phyloP scores from a whole-genome alignment of 1,140 invertebrate species.

The Reticulitermes speratus region DNA sequence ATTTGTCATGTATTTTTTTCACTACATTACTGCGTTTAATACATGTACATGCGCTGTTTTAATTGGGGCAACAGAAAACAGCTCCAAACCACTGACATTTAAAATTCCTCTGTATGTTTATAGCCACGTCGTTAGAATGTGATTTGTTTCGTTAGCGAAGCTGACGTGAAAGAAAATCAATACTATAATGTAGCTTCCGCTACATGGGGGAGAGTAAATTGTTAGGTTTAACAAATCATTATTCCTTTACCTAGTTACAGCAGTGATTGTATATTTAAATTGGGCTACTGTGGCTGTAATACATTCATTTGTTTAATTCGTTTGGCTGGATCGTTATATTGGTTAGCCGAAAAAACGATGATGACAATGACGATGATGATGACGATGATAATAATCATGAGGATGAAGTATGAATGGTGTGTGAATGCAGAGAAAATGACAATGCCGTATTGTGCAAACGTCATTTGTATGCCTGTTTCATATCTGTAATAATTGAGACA shows the following conservation, averaged over 20 bases:
- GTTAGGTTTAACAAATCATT: background rate
- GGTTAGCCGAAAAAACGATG: background rate
- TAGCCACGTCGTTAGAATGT: background rate
- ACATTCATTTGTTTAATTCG: background rate
- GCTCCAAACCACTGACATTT: background rate
- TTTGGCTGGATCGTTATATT: background rate
- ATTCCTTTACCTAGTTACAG: background rate
- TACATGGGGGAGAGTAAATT: background rate
- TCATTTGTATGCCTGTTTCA: too few relatives aligned
- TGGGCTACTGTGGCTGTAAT: background rate
- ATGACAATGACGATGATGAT: background rate
- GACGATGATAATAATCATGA: background rate
- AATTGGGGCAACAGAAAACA: background rate
- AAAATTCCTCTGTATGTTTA: too few relatives aligned
- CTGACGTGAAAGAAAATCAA: background rate
- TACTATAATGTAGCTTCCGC: background rate
- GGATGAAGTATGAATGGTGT: too few relatives aligned
- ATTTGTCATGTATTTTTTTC: too few relatives aligned
- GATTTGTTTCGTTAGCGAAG: background rate
- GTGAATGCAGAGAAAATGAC: too few relatives aligned
- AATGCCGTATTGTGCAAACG: too few relatives aligned
- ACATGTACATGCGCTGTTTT: background rate
- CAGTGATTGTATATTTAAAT: background rate
- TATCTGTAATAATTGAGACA: too few relatives aligned
- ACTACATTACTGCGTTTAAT: too few relatives aligned